phyloP scores from a whole-genome alignment of 2,888 invertebrate species.

The Ceriagrion tenellum region DNA sequence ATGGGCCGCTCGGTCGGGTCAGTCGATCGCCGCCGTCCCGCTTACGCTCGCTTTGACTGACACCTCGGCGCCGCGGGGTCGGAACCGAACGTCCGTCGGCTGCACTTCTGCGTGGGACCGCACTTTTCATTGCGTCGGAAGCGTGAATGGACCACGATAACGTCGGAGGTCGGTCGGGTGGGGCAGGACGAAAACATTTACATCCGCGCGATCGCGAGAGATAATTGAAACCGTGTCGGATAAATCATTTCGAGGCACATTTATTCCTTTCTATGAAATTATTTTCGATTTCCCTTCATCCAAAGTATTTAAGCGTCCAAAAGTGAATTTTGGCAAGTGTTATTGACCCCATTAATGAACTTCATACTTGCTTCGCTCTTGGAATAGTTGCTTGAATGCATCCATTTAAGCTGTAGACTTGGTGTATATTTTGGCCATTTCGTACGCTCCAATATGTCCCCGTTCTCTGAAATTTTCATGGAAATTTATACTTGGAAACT shows the following conservation, averaged over 20 bases:
- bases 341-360: no score
- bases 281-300: no score
- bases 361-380: no score
- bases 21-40: background rate
- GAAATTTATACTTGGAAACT: no score
- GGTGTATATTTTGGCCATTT: no score
- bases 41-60: background rate
- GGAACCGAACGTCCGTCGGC: background rate
- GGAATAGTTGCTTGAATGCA: no score
- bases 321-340: no score
- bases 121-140: background rate
- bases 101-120: background rate
- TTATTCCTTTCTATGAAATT: no score
- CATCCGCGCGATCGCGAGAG: background rate
- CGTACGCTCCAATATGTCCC: no score
- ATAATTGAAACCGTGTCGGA: background rate
- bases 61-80: background rate
- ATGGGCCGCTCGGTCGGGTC: constrained; percentile 53
- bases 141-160: background rate
- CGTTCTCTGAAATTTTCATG: no score
- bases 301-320: no score
- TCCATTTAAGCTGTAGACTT: no score
- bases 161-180: background rate
- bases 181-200: background rate
- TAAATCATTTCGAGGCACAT: background rate